Conservation (phyloP, 2,888 invertebrate genomes). For the Phytoseiulus persimilis region DNA sequence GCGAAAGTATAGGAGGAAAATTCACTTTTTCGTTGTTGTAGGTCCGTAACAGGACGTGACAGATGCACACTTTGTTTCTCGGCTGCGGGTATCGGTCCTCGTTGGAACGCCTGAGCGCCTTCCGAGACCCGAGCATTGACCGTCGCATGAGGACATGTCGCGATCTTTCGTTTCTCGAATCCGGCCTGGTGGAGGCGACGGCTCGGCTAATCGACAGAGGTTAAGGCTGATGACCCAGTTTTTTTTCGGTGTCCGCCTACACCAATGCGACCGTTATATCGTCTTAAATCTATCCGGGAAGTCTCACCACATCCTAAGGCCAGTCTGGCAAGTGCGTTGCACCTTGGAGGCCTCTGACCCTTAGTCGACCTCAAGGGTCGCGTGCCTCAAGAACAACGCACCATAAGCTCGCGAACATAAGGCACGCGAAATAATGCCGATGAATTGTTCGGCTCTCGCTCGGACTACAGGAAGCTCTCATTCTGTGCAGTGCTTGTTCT, state of each 20-base stretch:
- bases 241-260: not conserved
- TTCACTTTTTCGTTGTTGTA: no score
- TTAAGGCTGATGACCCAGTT: not conserved
- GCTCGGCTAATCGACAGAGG: not conserved
- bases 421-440: not conserved
- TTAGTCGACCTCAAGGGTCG: not conserved
- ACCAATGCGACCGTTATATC: not conserved
- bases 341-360: not conserved
- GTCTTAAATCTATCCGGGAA: not conserved
- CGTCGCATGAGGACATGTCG: not conserved
- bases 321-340: not conserved
- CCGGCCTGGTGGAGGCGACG: not conserved
- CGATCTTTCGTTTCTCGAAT: not conserved
- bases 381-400: not conserved
- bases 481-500: not conserved
- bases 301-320: not conserved
- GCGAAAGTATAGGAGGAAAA: no score
- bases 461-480: not conserved
- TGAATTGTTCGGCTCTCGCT: not conserved
- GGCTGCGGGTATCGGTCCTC: no score
- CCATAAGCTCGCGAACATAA: slow-evolving; percentile 5
- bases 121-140: no score
- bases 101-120: no score
- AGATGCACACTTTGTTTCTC: no score
- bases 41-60: no score